Evolutionary conservation across 2,113 vertebrate species (phyloP).

Genomic region (human): DNA sequence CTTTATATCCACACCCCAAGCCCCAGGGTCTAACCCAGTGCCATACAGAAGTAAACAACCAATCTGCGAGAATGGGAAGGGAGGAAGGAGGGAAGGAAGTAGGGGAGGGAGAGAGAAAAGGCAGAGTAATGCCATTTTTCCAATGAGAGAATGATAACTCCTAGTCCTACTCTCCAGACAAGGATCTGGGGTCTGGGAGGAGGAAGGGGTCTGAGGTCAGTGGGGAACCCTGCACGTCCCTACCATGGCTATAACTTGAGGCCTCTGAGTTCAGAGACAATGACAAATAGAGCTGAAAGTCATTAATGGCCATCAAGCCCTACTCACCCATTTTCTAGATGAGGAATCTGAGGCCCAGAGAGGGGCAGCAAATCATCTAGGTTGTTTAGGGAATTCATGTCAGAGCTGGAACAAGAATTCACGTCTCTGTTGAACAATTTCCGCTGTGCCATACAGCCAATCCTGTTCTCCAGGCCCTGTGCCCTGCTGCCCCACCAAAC

Average conservation of each 20-base stretch:
- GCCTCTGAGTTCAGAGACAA: neutral
- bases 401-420: neutral
- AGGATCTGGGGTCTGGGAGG: neutral
- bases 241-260: neutral
- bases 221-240: neutral
- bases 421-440: neutral
- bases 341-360: neutral
- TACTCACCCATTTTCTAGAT: neutral
- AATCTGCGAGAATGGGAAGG: neutral
- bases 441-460: rapidly evolving
- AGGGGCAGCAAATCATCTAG: neutral
- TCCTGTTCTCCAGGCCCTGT: neutral
- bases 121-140: neutral
- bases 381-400: neutral
- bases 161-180: neutral
- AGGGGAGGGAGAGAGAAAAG: neutral
- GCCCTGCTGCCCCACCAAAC: neutral
- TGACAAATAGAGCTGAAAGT: neutral
- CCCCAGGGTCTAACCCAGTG: no score
- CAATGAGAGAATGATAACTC: neutral
- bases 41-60: neutral
- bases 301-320: neutral
- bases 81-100: neutral
- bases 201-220: rapidly evolving
- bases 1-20: rapidly evolving